phyloP scores from a whole-genome alignment of 2,888 invertebrate genomes.

The Lithosia quadra region DNA sequence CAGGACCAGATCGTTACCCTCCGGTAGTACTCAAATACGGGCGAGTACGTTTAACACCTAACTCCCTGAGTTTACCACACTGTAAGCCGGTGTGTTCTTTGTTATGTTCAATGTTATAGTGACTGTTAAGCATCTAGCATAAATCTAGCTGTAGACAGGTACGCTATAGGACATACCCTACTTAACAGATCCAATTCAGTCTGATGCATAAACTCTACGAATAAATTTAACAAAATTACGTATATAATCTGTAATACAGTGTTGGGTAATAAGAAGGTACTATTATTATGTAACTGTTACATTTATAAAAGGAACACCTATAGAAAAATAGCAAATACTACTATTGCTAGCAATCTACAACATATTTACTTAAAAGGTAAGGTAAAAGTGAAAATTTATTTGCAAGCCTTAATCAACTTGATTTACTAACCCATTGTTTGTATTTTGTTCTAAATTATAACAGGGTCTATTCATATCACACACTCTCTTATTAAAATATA shows the following conservation, averaged over 20 bases:
- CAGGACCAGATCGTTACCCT: conserved; percentile 75
- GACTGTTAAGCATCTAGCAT: conserved; percentile 70
- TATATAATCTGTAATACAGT: conserved; percentile 45
- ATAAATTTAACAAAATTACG: conserved; percentile 37
- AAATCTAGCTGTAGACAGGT: conserved; percentile 59
- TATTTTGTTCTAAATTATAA: conserved; percentile 36
- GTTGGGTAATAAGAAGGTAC: conserved; percentile 36
- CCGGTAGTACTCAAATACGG: conserved; percentile 47
- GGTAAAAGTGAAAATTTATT: conserved; percentile 44
- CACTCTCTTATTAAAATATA: conserved; percentile 28
- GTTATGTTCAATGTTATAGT: conserved; percentile 68
- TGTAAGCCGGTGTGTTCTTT: conserved; percentile 60
- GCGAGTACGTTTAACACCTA: conserved; percentile 42
- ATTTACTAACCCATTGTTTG: conserved; percentile 55
- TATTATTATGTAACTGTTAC: conserved; percentile 40
- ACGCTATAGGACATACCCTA: conserved; percentile 59
- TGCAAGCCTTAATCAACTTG: conserved; percentile 55
- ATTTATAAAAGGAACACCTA: conserved; percentile 28
- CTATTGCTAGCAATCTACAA: conserved; percentile 60
- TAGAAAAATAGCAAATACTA: conserved; percentile 55
- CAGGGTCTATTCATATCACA: conserved; percentile 29
- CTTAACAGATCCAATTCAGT: conserved; percentile 40
- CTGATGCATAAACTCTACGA: conserved; percentile 48
- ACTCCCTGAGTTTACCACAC: conserved; percentile 45
- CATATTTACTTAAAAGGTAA: conserved; percentile 46